Evolutionary conservation across 2,888 invertebrate species (phyloP).

Genomic region (Dolomedes plantarius): DNA sequence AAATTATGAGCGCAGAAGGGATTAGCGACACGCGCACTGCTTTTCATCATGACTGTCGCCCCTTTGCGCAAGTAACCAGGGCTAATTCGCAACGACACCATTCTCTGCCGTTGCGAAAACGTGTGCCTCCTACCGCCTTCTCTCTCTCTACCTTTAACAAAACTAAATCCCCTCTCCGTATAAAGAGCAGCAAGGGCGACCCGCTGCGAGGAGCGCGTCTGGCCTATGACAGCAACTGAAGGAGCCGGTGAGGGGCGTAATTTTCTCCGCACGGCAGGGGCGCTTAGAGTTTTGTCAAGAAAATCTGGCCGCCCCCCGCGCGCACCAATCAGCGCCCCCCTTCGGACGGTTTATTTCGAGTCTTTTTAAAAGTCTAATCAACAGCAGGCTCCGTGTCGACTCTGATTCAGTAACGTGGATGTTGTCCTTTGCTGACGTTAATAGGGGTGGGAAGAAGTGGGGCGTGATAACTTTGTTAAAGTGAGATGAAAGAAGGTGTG

Average conservation of each 20-base stretch:
- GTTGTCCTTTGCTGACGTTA: constrained; percentile 5
- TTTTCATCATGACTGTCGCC: not conserved
- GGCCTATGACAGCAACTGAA: constrained; percentile 53
- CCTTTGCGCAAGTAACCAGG: not conserved
- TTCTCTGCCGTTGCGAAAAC: not conserved
- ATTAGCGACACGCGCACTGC: no score
- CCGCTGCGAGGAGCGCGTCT: constrained; percentile 26
- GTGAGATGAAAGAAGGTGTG: no score
- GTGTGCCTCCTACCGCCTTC: not conserved
- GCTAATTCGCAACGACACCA: not conserved
- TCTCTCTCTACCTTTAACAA: not conserved
- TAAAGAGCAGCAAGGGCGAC: constrained; percentile 50
- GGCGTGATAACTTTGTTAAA: not conserved
- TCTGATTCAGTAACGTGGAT: constrained; percentile 23
- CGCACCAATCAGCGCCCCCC: constrained; percentile 58
- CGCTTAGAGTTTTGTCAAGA: constrained; percentile 64
- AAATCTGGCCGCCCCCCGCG: constrained; percentile 58
- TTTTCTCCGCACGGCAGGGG: constrained; percentile 49
- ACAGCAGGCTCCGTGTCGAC: constrained; percentile 20
- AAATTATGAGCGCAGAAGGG: no score
- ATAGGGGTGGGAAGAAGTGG: constrained; percentile 1
- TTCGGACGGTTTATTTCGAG: constrained; percentile 44
- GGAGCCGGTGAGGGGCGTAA: constrained; percentile 51
- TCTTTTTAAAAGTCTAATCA: constrained; percentile 68
- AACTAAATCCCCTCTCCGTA: constrained; percentile 6